Base-by-base conservation (phyloP, 2,888 invertebrate genomes). In the Drosophila silvestris region DNA sequence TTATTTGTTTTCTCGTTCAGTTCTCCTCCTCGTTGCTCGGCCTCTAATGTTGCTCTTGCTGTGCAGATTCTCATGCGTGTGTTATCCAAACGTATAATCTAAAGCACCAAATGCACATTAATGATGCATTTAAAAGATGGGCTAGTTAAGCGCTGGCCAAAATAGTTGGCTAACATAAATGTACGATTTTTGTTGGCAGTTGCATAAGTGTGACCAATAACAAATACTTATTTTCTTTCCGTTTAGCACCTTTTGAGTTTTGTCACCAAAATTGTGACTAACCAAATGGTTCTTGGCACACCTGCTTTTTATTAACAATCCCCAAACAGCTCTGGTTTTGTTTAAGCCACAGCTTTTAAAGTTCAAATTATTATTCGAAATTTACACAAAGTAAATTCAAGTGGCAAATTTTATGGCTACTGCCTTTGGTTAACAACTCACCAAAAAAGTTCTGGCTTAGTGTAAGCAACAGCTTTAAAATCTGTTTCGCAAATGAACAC, bases 31-130 rank as follows among this genome's bases (percentile, higher is more conserved):
- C 9, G n/a, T 37, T 9, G 26, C 59, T 35, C 32, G 22, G 35
- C 52, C 67, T 81, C 83, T 85, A 88, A 88, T 82, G 85, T 70
- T 81, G 71, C 57, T 41, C 53, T 39, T 47, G 51, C 39, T 32
- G 30, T 10, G 22, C 50, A 28, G 72, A 80, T 75, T 87, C 87
- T 74, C 85, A 81, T 87, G 85, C 84, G 84, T 87, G 82, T 79
- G 82, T 77, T 85, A 85, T 86, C 84, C 78, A 47, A 61, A 56
- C 70, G 71, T 73, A 70, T 65, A 78, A 85, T 85, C 85, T 82
- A 74, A 87, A 59, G 65, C 85, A 85, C 79, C 88, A 85, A 85
- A 87, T 82, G 87, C 85, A 84, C 84, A 82, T 84, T 87, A 85
- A 85, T 87, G 87, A 84, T 84, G 81, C 85, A 78, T 73, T 82